Evolutionary conservation across 1,140 invertebrate species (phyloP).

Genomic region (Xylocopa sonorina): DNA sequence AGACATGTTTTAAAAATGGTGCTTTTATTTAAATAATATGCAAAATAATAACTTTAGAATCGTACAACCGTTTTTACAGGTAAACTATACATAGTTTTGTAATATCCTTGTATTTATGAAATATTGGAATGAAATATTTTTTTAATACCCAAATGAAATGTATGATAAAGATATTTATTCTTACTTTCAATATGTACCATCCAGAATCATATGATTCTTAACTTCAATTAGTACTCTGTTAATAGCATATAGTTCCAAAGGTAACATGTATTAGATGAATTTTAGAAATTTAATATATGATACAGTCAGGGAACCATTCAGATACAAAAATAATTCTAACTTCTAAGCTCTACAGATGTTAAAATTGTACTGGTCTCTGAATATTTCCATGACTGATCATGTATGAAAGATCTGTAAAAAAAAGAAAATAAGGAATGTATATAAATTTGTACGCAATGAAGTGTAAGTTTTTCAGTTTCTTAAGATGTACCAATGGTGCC

Average conservation of each 20-base stretch:
- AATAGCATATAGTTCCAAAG: slow-evolving; percentile 35
- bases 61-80: slow-evolving; percentile 41
- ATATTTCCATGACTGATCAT: no score
- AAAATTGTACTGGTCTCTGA: no score
- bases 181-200: slow-evolving; percentile 26
- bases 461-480: slow-evolving; percentile 55
- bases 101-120: slow-evolving; percentile 25
- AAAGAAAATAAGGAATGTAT: slow-evolving; percentile 2
- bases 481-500: slow-evolving; percentile 66
- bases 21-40: slow-evolving; percentile 40
- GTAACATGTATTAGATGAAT: slow-evolving; percentile 6
- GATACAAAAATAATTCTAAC: no score
- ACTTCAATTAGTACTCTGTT: slow-evolving; percentile 9
- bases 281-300: slow-evolving; percentile 17
- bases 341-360: no score
- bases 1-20: slow-evolving; percentile 19
- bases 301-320: no score
- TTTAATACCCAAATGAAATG: slow-evolving; percentile 27
- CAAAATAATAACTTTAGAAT: slow-evolving; percentile 24
- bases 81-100: slow-evolving; percentile 26
- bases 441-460: slow-evolving; percentile 48
- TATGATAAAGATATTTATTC: slow-evolving; percentile 32
- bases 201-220: slow-evolving; percentile 12
- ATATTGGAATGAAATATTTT: slow-evolving; percentile 36
- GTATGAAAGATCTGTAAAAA: slow-evolving; percentile 19